Base-by-base conservation (phyloP, 2,797 vertebrate species). In the Tinamus major region DNA sequence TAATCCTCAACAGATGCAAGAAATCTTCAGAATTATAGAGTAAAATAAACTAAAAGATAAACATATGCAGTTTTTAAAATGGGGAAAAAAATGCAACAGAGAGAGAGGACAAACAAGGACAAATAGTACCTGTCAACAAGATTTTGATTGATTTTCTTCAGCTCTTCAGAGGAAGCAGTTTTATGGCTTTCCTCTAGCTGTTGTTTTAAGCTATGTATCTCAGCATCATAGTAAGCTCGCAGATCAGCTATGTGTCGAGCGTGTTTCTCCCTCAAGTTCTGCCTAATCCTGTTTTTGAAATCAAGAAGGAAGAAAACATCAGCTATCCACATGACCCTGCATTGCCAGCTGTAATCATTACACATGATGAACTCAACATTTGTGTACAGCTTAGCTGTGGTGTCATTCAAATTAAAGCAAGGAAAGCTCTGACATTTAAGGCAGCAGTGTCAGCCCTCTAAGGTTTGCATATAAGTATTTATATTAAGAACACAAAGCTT, bases 191-290 rank as follows among this genome's bases (percentile, higher is more conserved):
- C 97, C 76, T 98, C 96, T 78, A 99, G 97, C 91, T 99, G 98
- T 94, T 99, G 98, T 87, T 98, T 98, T 56, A 99, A 94, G 82
- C 93, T 96, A 55, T 97, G 97, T 78, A 99, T 99, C 98, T 99
- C 99, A 3, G 98, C 98, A 85, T 99, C 99, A 16, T 99, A 99
- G 96, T 99, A 99, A 2, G 98, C 98, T 63, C 98, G 98, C 31
- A 99, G 98, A 72, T 99, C 99, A 2, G 99, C 98, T 24, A 99
- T 92, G 37, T 99, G 99, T 7, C 99, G 98, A 16, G 98, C 97
- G 12, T 99, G 99, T 84, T 99, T 99, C 87, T 99, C 98, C 91
- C 99, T 98, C 97, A 99, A 97, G 97, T 98, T 99, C 96, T 99
- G 98, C 89, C 99, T 98, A 59, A 99, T 96, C 70, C 99, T 99